Evolutionary conservation across 1,140 invertebrate genomes (phyloP).

Genomic region (Calephelis virginiensis): DNA sequence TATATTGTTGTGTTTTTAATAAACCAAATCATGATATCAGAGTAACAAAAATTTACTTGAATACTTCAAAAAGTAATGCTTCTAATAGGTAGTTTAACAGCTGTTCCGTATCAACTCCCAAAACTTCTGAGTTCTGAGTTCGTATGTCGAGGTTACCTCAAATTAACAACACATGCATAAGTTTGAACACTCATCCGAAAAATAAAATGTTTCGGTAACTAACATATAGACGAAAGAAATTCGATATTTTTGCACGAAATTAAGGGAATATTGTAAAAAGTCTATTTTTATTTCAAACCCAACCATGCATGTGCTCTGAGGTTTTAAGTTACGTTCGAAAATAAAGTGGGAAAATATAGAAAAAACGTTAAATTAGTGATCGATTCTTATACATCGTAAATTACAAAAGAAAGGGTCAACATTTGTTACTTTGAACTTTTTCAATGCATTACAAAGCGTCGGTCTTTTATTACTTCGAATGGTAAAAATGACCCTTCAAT

Average conservation of each 20-base stretch:
- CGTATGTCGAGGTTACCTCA: neutral
- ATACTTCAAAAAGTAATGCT: too few relatives aligned
- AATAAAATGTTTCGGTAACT: conserved; percentile 38
- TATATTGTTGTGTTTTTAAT: too few relatives aligned
- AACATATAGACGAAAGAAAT: conserved; percentile 50
- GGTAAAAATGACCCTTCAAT: conserved; percentile 45
- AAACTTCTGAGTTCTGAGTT: too few relatives aligned
- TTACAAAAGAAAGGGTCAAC: conserved; percentile 66
- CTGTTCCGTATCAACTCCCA: too few relatives aligned
- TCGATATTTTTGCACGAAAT: conserved; percentile 71
- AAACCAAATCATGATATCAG: too few relatives aligned
- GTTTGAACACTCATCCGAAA: conserved; percentile 47
- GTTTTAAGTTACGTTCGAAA: conserved; percentile 60
- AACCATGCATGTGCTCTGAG: conserved; percentile 58
- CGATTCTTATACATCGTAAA: conserved; percentile 52
- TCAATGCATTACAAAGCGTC: conserved; percentile 35
- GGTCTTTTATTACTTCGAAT: conserved; percentile 49
- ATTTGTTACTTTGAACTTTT: conserved; percentile 37
- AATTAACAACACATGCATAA: conserved; percentile 60
- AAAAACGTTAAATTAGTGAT: conserved; percentile 49
- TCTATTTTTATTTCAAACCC: conserved; percentile 65
- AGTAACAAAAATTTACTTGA: too few relatives aligned
- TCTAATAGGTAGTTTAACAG: too few relatives aligned
- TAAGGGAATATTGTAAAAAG: conserved; percentile 65
- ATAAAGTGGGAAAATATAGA: conserved; percentile 36